phyloP scores from a whole-genome alignment of 2,113 vertebrate genomes.

The Oncorhynchus mykiss region DNA sequence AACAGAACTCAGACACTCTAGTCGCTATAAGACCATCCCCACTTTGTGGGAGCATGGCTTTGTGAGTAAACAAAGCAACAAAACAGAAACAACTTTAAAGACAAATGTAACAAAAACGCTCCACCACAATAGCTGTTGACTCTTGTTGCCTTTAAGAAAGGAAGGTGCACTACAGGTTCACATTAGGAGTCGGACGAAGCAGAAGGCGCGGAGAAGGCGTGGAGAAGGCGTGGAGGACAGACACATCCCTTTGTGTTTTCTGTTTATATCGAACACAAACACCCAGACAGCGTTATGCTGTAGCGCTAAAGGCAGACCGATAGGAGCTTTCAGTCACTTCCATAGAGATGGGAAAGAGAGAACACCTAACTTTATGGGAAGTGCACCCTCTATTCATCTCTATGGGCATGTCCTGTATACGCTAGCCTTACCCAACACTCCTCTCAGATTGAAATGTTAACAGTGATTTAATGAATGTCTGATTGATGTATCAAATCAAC shows the following conservation, averaged over 20 bases:
- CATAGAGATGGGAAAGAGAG: no score
- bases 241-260: slow-evolving; percentile 27
- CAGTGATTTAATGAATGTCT: neutral
- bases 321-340: neutral
- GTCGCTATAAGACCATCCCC: slow-evolving; percentile 22
- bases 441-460: neutral
- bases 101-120: slow-evolving; percentile 32
- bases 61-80: slow-evolving; percentile 30
- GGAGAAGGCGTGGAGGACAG: slow-evolving; percentile 36
- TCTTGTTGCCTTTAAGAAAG: slow-evolving; percentile 12
- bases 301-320: slow-evolving; percentile 24
- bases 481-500: neutral
- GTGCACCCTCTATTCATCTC: neutral
- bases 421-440: neutral
- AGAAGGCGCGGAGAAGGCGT: slow-evolving; percentile 28
- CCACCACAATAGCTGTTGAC: slow-evolving; percentile 41
- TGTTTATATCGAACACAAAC: slow-evolving; percentile 27
- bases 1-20: no score
- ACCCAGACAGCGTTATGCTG: slow-evolving; percentile 38
- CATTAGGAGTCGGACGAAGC: slow-evolving; percentile 46
- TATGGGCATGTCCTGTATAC: neutral
- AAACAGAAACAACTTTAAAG: neutral
- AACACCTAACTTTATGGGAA: no score
- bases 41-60: slow-evolving; percentile 45
- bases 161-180: slow-evolving; percentile 65